Percentiles rank a stretch among this genome's conserved stretches.
Conservation (phyloP, 2,113 vertebrate species). For the Chitala chitala region DNA sequence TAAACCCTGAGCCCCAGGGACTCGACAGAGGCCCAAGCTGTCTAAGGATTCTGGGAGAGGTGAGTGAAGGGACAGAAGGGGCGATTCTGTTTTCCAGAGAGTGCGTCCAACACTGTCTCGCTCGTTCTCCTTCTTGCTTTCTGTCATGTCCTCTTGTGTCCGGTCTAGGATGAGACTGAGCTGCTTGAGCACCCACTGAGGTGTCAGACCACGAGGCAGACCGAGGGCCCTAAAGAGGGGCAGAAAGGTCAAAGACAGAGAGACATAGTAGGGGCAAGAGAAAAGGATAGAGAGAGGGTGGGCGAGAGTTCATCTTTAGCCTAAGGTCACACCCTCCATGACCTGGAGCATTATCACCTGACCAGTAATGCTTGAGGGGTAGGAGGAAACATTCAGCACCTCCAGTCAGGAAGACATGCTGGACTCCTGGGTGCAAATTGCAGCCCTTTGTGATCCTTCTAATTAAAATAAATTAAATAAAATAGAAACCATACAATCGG, state of each 20-base stretch:
- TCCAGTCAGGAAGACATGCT: neutral
- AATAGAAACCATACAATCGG: neutral
- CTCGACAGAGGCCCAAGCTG: too few species aligned
- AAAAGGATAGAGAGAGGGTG: too few species aligned
- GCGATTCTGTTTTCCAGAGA: slow-evolving; percentile 22
- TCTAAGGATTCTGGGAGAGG: slow-evolving; percentile 9
- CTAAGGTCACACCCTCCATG: too few species aligned
- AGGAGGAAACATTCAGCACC: neutral
- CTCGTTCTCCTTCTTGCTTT: neutral
- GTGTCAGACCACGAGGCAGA: slow-evolving; percentile 21
- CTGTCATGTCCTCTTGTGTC: neutral
- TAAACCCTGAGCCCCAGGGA: too few species aligned
- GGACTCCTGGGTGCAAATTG: neutral
- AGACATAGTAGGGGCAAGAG: neutral
- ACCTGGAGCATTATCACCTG: slow-evolving; percentile 25
- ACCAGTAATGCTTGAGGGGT: slow-evolving; percentile 12
- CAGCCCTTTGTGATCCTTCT: too few species aligned
- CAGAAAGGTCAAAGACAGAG: neutral
- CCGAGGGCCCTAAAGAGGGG: neutral
- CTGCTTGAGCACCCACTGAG: neutral
- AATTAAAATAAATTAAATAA: too few species aligned
- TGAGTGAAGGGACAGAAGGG: neutral
- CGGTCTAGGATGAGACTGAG: neutral
- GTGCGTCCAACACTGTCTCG: neutral
- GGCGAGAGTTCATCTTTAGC: too few species aligned